A percentile compares a stretch with the other conserved stretches of the same genome.
Conservation (phyloP, 2,113 vertebrate species). For the Caloenas nicobarica region DNA sequence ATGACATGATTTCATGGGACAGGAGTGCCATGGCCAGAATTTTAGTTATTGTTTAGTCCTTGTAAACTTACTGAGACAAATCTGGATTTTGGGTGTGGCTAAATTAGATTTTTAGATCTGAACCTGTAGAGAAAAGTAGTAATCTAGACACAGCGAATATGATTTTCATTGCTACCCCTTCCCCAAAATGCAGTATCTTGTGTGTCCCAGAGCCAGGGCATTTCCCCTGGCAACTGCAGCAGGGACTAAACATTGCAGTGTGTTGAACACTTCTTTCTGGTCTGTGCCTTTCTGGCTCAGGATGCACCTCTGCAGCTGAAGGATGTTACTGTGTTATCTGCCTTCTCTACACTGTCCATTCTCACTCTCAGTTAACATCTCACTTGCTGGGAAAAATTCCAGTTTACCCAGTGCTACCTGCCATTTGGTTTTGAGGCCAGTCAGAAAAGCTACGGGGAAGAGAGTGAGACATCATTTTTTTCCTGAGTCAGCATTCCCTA, state of each 20-base stretch:
- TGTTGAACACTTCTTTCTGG: background rate
- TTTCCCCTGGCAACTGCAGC: background rate
- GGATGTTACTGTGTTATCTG: background rate
- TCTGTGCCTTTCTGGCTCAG: background rate
- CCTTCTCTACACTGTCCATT: background rate
- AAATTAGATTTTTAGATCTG: background rate
- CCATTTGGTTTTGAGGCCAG: background rate
- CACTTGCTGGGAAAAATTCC: background rate
- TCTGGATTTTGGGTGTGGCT: background rate
- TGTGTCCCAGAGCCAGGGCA: background rate
- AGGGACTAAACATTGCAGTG: background rate
- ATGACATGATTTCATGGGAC: background rate
- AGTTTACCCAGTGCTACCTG: background rate
- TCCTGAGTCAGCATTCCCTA: background rate
- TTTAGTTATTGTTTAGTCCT: background rate
- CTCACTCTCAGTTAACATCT: background rate
- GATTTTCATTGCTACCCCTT: background rate
- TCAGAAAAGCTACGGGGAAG: background rate
- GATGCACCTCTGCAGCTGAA: background rate
- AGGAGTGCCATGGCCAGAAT: background rate
- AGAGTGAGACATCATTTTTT: background rate
- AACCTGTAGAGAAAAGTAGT: background rate
- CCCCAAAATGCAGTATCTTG: background rate
- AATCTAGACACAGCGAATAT: rapidly evolving
- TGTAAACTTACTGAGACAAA: background rate